Percentiles rank a stretch among this genome's conserved stretches.
Conservation (phyloP, 2,888 invertebrate genomes). For the Calameuta pallipes region DNA sequence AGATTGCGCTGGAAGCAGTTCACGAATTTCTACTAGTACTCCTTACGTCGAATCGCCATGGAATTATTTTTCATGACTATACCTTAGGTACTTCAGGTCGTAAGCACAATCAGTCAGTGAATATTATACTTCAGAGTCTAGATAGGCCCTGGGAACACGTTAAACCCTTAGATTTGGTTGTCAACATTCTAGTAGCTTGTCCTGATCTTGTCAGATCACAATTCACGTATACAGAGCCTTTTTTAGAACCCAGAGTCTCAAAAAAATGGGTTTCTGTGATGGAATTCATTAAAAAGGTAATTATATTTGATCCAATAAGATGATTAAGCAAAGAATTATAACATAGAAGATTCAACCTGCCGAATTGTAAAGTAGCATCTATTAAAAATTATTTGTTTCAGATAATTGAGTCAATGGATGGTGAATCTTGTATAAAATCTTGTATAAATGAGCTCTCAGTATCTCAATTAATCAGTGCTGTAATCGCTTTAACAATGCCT, state of each 20-base stretch:
- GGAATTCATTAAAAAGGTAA: slow-evolving; percentile 54
- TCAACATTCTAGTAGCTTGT: slow-evolving; percentile 75
- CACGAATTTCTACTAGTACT: slow-evolving; percentile 80
- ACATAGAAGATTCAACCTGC: too few species aligned
- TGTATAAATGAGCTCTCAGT: slow-evolving; percentile 67
- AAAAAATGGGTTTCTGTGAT: slow-evolving; percentile 57
- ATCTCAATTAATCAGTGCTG: slow-evolving; percentile 69
- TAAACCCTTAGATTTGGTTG: slow-evolving; percentile 73
- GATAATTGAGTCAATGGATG: slow-evolving; percentile 51
- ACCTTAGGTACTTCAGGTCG: slow-evolving; percentile 72
- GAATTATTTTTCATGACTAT: slow-evolving; percentile 81
- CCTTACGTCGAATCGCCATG: slow-evolving; percentile 80
- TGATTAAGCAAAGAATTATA: too few species aligned
- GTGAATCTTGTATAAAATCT: slow-evolving; percentile 64
- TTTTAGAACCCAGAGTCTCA: slow-evolving; percentile 70
- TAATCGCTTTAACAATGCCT: slow-evolving; percentile 69
- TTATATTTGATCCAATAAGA: too few species aligned
- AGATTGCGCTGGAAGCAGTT: slow-evolving; percentile 70
- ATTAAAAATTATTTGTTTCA: slow-evolving; percentile 26
- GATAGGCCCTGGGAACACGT: slow-evolving; percentile 78
- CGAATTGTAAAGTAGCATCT: too few species aligned
- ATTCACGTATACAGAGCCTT: slow-evolving; percentile 71
- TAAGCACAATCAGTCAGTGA: slow-evolving; percentile 73
- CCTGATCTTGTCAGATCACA: slow-evolving; percentile 78
- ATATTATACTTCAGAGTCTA: slow-evolving; percentile 74